Conservation (phyloP, 2,113 vertebrate genomes). For the Corythoichthys haematopterus region DNA sequence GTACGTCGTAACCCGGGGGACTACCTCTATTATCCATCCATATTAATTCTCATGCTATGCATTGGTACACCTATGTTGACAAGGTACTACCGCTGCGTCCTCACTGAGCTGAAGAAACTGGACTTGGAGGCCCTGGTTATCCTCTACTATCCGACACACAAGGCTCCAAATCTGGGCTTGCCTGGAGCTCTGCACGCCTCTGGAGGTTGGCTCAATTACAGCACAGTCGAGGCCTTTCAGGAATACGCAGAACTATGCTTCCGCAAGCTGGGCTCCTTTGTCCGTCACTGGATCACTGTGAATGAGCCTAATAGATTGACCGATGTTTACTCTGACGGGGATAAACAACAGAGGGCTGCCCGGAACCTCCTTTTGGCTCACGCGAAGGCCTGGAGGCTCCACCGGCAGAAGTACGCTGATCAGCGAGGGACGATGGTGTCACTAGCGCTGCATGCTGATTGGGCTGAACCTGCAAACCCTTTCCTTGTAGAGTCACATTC, state of each 20-base stretch:
- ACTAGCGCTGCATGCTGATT: conserved; percentile 85
- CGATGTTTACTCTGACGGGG: conserved; percentile 71
- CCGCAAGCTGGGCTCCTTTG: conserved; percentile 79
- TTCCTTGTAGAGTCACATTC: conserved; percentile 74
- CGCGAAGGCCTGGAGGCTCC: conserved; percentile 80
- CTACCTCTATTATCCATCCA: too few relatives aligned
- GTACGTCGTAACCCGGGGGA: too few relatives aligned
- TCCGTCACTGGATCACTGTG: conserved; percentile 89
- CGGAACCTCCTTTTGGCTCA: conserved; percentile 87
- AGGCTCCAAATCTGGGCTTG: conserved; percentile 73
- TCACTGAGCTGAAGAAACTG: conserved; percentile 77
- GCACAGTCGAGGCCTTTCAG: conserved; percentile 77
- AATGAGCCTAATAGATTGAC: conserved; percentile 88
- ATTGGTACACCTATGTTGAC: not conserved
- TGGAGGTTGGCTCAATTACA: conserved; percentile 84
- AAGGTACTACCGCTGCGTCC: conserved; percentile 84
- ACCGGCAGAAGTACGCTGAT: conserved; percentile 66
- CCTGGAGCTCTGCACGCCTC: conserved; percentile 69
- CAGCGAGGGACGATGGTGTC: conserved; percentile 76
- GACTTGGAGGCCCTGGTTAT: conserved; percentile 76
- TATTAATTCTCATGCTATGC: too few relatives aligned
- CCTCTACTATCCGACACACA: conserved; percentile 82
- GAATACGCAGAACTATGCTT: conserved; percentile 84
- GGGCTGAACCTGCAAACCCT: conserved; percentile 89
- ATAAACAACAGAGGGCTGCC: conserved; percentile 73